Evolutionary conservation across 2,113 vertebrate genomes (phyloP), one percentile per base, ranked within the genome.

Genomic region (Cheilinus undulatus): DNA sequence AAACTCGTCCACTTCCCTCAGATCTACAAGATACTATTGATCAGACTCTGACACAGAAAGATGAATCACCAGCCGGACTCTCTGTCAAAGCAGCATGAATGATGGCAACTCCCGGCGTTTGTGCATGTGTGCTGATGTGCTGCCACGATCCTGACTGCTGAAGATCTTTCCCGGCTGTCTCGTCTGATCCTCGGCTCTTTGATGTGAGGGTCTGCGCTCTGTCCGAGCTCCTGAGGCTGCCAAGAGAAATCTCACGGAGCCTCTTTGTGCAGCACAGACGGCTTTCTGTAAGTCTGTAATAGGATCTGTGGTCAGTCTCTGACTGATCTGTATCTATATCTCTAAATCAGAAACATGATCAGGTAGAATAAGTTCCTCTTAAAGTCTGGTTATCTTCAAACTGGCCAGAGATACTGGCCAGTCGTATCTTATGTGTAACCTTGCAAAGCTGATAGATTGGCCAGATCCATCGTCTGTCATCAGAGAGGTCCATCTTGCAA

Each of bases 101-200:
- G 78, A 83, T 62, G 76, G 15, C 43, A n/a, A 12, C 24, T 36
- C 53, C 51, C 52, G 56, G 48, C 53, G 13, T 61, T 62, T 1
- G 50, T 38, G 22, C 73, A 46, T 76, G 61, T 77, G 48, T 62
- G 67, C 3, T 5, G 27, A 73, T 63, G 65, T 58, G 68, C 38
- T 17, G 38, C 63, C 36, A 3, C 49, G 36, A 32, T 52, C n/a
- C n/a, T 7, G 48, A 38, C 60, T 6, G 65, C 56, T 5, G 61
- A 65, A 53, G 72, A 66, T 82, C 73, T 38, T 26, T 20, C 38
- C 63, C 49, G 38, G 30, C 63, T 4, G 51, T 60, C 46, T 65
- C 64, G 11, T 76, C 78, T 70, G 78, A 83, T 86, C 84, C 49
- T 59, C 52, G 1, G 20, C 2, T 62, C 86, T 90, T 91, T 90